Evolutionary conservation across 2,888 invertebrate species (phyloP).

Genomic region (Julus scanicus): DNA sequence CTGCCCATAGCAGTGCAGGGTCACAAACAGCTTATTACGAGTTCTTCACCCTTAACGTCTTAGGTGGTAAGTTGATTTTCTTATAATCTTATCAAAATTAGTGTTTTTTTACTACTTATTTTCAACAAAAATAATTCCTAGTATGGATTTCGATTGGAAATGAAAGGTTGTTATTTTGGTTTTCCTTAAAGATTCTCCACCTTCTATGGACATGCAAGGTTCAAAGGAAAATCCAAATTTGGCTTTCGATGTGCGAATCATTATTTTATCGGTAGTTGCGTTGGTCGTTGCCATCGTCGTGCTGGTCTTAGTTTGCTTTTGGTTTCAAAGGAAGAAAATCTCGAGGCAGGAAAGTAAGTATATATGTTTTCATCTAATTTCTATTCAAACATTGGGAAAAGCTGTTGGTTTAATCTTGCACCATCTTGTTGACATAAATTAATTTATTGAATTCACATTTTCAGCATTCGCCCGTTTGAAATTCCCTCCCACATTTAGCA

Average conservation of each 20-base stretch:
- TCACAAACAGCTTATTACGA: slow-evolving; percentile 57
- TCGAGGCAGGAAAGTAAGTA: slow-evolving; percentile 48
- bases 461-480: background rate
- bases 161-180: background rate
- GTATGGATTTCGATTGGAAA: background rate
- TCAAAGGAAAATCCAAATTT: slow-evolving; percentile 48
- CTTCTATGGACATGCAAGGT: slow-evolving; percentile 55
- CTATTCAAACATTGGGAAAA: background rate
- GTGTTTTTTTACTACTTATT: too few relatives aligned
- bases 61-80: slow-evolving; percentile 51
- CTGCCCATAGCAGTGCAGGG: slow-evolving; percentile 58
- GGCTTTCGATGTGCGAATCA: slow-evolving; percentile 51
- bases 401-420: background rate
- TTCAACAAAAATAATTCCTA: too few relatives aligned
- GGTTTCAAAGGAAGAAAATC: slow-evolving; percentile 54
- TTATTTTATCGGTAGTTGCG: slow-evolving; percentile 52
- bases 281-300: slow-evolving; percentile 51
- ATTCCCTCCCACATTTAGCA: background rate
- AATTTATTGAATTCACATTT: background rate
- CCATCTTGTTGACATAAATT: background rate
- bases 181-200: slow-evolving; percentile 49
- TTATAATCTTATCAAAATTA: too few relatives aligned
- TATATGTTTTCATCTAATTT: background rate
- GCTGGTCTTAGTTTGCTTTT: slow-evolving; percentile 53
- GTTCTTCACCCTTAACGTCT: slow-evolving; percentile 55